Percentiles rank a stretch among this genome's conserved stretches.
Evolutionary conservation across 2,797 vertebrate species (phyloP).

Genomic region (Girardinus metallicus): DNA sequence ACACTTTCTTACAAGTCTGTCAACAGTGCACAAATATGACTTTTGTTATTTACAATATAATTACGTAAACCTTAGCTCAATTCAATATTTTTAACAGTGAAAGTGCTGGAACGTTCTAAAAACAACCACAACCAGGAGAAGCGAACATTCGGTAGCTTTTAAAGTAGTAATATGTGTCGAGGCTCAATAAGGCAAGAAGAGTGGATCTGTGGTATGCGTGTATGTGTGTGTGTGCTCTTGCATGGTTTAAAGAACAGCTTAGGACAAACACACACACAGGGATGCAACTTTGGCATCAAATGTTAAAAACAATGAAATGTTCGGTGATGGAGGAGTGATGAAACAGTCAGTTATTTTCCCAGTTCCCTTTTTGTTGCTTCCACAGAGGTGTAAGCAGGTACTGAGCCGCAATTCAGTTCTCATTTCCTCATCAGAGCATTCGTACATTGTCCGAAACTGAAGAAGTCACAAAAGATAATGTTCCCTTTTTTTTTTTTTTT

Average conservation of each 20-base stretch:
- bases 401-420: constrained; percentile 28
- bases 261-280: constrained; percentile 19
- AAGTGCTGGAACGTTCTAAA: constrained; percentile 60
- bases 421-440: constrained; percentile 53
- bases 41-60: constrained; percentile 44
- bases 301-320: constrained; percentile 42
- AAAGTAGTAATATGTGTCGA: constrained; percentile 47
- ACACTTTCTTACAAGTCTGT: neutral
- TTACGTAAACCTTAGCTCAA: constrained; percentile 24
- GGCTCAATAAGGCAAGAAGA: constrained; percentile 36
- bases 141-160: constrained; percentile 49
- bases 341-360: constrained; percentile 21
- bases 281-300: constrained; percentile 42
- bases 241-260: neutral
- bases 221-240: constrained; percentile 1
- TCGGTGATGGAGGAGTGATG: constrained; percentile 10
- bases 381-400: constrained; percentile 16
- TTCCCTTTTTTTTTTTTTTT: constrained; percentile 2
- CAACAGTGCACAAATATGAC: constrained; percentile 12
- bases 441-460: constrained; percentile 22
- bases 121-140: constrained; percentile 40
- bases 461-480: constrained; percentile 12
- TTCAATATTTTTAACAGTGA: constrained; percentile 29
- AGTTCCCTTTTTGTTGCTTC: constrained; percentile 44
- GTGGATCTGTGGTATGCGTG: neutral